Conservation (phyloP, 2,888 invertebrate species). For the Mythimna pallens region DNA sequence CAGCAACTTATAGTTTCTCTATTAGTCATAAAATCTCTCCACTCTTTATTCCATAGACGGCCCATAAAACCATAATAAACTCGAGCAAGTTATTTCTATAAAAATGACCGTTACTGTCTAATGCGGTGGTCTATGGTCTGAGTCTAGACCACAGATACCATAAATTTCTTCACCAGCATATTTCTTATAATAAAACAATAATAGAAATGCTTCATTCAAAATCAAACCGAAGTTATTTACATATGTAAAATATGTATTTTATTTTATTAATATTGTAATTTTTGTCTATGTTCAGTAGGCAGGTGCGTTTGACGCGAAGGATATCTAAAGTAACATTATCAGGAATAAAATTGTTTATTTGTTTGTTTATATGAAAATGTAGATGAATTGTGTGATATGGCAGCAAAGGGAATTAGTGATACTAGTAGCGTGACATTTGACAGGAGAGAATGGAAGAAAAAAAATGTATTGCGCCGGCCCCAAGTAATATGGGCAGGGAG, state of each 20-base stretch:
- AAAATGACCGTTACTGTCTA: conserved; percentile 14
- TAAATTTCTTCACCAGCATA: conserved; percentile 40
- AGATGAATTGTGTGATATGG: too few species aligned
- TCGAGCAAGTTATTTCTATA: background rate
- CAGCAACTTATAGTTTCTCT: background rate
- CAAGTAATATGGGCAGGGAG: too few species aligned
- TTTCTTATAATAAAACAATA: conserved; percentile 38
- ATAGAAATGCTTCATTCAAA: conserved; percentile 49
- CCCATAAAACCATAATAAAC: conserved; percentile 42
- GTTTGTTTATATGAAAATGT: background rate
- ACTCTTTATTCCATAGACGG: background rate
- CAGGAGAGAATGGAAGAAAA: too few species aligned
- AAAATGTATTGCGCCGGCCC: too few species aligned
- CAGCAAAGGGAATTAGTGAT: too few species aligned
- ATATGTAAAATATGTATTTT: conserved; percentile 53
- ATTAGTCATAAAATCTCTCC: conserved; percentile 22
- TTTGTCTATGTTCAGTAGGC: conserved; percentile 45
- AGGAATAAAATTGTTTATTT: background rate
- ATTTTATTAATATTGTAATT: conserved; percentile 56
- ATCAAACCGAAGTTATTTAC: conserved; percentile 44
- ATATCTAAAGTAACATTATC: conserved; percentile 20
- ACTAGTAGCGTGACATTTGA: too few species aligned
- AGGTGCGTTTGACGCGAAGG: conserved; percentile 57
- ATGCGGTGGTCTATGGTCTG: conserved; percentile 7
- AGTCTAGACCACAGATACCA: conserved; percentile 38